These are phyloP conservation scores for Odontesthes bonariensis DNA, from an alignment of 2,113 vertebrate species.

Conservation along the genomic window DNA sequence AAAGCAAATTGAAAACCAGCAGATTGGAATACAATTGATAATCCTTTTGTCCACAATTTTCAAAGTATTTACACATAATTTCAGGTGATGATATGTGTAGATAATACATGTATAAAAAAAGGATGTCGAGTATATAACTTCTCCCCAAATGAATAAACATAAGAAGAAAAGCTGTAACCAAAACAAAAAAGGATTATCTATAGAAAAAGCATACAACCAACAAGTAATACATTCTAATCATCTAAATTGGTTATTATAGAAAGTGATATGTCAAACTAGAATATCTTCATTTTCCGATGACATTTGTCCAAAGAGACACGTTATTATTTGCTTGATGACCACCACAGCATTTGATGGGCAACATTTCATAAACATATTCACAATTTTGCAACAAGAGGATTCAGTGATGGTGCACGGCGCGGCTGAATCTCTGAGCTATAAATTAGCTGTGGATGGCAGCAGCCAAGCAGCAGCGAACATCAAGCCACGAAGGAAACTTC, in stretches of 20 bases:
- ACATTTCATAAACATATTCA: constrained; percentile 25
- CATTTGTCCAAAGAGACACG: background rate
- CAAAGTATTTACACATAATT: constrained; percentile 22
- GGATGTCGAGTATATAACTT: background rate
- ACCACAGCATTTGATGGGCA: background rate
- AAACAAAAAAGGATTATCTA: background rate
- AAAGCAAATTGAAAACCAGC: background rate
- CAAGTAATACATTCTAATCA: background rate
- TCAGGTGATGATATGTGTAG: background rate
- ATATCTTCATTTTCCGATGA: background rate
- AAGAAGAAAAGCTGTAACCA: background rate
- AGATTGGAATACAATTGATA: background rate
- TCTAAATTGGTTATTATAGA: background rate
- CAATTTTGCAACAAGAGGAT: constrained; percentile 17
- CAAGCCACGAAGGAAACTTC: constrained; percentile 41
- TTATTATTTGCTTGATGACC: constrained; percentile 1
- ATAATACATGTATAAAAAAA: constrained; percentile 26
- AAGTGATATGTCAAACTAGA: constrained; percentile 3
- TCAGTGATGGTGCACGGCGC: background rate
- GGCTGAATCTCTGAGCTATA: background rate
- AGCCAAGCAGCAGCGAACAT: constrained; percentile 40
- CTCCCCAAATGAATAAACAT: background rate
- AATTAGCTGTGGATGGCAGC: constrained; percentile 21
- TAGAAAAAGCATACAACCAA: background rate
- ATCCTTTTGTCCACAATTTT: constrained; percentile 48